These are phyloP conservation scores for Parazoanthus atlanticus DNA, from an alignment of 92 coral and sea anemone species.

Conservation along the genomic window DNA sequence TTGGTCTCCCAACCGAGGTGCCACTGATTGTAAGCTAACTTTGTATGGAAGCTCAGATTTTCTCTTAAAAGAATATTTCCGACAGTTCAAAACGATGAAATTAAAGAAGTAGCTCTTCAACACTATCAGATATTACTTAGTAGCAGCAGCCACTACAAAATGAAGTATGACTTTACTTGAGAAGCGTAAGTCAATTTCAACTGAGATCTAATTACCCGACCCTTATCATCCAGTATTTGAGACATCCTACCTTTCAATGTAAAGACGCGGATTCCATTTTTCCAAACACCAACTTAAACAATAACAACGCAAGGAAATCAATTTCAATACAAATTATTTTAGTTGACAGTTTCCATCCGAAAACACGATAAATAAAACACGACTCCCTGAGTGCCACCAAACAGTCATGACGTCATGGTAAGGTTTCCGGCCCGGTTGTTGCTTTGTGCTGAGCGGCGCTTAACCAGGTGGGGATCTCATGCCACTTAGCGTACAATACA, in stretches of 20 bases:
- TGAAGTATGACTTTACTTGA: neutral
- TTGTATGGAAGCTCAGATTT: neutral
- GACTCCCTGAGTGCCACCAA: slow-evolving; percentile 7
- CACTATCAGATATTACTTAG: neutral
- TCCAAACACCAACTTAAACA: neutral
- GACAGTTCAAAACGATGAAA: too few relatives aligned
- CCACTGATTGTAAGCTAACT: neutral
- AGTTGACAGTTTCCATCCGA: neutral
- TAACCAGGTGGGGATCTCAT: neutral
- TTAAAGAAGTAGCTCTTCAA: neutral
- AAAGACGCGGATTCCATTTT: neutral
- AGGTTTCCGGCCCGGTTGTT: slow-evolving; percentile 7
- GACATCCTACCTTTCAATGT: neutral
- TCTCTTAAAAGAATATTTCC: neutral
- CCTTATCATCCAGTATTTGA: neutral
- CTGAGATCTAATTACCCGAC: neutral
- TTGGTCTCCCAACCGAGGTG: neutral
- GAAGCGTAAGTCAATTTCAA: too few relatives aligned
- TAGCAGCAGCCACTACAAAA: neutral
- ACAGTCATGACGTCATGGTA: slow-evolving; percentile 21
- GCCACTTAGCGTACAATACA: slow-evolving; percentile 20
- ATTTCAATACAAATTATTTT: neutral
- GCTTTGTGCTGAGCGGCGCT: slow-evolving; percentile 17
- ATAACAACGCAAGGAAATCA: neutral
- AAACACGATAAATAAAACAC: slow-evolving; percentile 32